Evolutionary conservation across 2,888 invertebrate species (phyloP).

Genomic region (Phanerotoma sp.): DNA sequence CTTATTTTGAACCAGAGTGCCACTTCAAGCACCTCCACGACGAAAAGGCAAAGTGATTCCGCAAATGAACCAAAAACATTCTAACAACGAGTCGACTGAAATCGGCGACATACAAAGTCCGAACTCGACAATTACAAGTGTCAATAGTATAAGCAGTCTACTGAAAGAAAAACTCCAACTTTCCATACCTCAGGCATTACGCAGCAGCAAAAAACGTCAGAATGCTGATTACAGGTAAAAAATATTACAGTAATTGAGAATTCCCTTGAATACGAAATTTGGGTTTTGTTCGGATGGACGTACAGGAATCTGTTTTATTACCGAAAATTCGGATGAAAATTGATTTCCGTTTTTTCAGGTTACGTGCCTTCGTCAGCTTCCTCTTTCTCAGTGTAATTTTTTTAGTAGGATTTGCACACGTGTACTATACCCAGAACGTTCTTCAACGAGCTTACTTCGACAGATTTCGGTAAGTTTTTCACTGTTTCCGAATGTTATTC

Average conservation of each 20-base stretch:
- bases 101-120: constrained; percentile 66
- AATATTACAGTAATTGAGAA: constrained; percentile 28
- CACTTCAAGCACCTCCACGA: constrained; percentile 63
- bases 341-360: constrained; percentile 69
- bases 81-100: constrained; percentile 60
- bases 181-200: constrained; percentile 51
- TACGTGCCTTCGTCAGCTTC: constrained; percentile 77
- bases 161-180: constrained; percentile 80
- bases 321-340: too few relatives aligned
- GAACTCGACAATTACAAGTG: constrained; percentile 78
- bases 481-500: too few relatives aligned
- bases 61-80: constrained; percentile 60
- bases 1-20: constrained; percentile 59
- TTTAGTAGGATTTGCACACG: constrained; percentile 80
- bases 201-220: constrained; percentile 51
- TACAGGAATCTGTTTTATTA: too few relatives aligned
- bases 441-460: constrained; percentile 81
- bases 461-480: constrained; percentile 62
- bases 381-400: constrained; percentile 80
- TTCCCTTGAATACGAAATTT: too few relatives aligned
- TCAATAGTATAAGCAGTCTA: constrained; percentile 81
- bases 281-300: too few relatives aligned
- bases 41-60: constrained; percentile 66
- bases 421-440: constrained; percentile 80
- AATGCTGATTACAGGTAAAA: constrained; percentile 54